Evolutionary conservation across 2,113 vertebrate species (phyloP), one percentile per base, ranked within the genome.

Genomic region (Megaleporinus macrocephalus): DNA sequence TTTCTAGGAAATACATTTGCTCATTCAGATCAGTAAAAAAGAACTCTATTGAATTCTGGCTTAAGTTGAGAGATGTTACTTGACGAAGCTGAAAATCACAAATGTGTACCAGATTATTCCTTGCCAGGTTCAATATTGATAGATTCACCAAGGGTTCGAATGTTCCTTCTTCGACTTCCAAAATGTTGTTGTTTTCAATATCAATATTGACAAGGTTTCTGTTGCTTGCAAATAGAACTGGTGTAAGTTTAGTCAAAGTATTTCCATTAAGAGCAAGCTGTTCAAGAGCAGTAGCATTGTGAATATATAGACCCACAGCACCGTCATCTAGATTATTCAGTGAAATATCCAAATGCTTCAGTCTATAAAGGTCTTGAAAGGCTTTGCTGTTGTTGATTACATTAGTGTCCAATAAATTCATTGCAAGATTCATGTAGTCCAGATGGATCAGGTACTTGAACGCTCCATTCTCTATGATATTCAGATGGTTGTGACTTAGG

Each of bases 61-160:
- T 96, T 26, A 95, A 90, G 69, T 95, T 95, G 61, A 96, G 81
- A 75, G 92, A 81, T 63, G 33, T 92, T 69, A 96, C 89, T 82
- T 94, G 91, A 0, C 11, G 49, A 55, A 97, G 87, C 85, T 90
- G 91, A 78, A 96, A 96, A 89, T 93, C 88, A 79, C 93, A 94
- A 79, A 95, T 89, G 1, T 90, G 89, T 33, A 73, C 87, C 4
- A 96, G 90, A 81, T 92, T 94, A 86, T 95, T 95, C 81, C 85
- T 87, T 57, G 93, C 93, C 86, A 95, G 85, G 83, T 91, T 92
- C 30, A 97, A 68, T 41, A 80, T 87, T 61, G 91, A 84, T 68
- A 96, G 90, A 63, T 86, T 78, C 4, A 13, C 59, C 82, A 96
- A 84, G 22, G 81, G 84, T 86, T 93, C 91, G n/a, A 95, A 96